A percentile compares a stretch with the other conserved stretches of the same genome.
Conservation (phyloP, 2,113 vertebrate species). For the Oenanthe melanoleuca region DNA sequence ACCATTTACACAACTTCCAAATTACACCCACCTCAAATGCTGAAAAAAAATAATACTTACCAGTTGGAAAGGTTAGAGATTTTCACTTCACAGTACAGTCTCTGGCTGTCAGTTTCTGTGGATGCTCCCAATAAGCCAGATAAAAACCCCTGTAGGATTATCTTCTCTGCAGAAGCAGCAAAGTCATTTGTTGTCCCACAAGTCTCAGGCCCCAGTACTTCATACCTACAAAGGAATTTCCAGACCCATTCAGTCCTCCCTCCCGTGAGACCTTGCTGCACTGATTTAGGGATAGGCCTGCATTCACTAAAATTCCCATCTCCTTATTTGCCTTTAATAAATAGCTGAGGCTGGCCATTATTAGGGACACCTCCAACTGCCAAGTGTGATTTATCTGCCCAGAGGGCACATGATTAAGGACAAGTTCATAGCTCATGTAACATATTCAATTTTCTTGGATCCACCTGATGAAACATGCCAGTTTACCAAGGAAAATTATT, state of each 20-base stretch:
- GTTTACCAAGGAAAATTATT: not conserved
- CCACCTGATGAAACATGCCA: not conserved
- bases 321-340: not conserved
- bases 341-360: not conserved
- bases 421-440: not conserved
- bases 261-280: not conserved
- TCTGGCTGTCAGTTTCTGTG: not conserved
- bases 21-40: not conserved
- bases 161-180: not conserved
- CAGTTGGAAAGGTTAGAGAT: not conserved
- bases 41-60: not conserved
- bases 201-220: not conserved
- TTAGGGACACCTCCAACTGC: not conserved
- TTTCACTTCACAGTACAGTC: not conserved
- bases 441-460: not conserved
- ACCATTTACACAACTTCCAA: not conserved
- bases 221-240: not conserved
- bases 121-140: not conserved
- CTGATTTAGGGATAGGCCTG: not conserved
- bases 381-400: not conserved
- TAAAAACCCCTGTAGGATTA: not conserved
- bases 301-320: not conserved
- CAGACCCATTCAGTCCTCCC: not conserved
- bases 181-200: not conserved
- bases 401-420: not conserved